A percentile compares a stretch with the other conserved stretches of the same genome.
Evolutionary conservation across 1,140 invertebrate species (phyloP).

Genomic region (Archegozetes longisetosus): DNA sequence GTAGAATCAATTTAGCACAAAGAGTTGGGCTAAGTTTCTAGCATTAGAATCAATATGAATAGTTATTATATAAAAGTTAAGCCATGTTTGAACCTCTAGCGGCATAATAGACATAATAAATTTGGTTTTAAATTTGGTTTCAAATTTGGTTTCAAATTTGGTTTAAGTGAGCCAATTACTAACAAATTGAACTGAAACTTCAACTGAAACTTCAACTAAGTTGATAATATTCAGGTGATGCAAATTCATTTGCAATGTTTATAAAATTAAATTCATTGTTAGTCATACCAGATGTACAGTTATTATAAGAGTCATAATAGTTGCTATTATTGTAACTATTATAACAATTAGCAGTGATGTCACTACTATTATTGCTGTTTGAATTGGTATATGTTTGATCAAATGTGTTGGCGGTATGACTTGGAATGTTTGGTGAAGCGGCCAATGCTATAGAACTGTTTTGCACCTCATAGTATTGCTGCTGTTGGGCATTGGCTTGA

Average conservation of each 20-base stretch:
- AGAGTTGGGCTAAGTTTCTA: too few species aligned
- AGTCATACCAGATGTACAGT: neutral
- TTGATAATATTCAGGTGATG: conserved; percentile 2
- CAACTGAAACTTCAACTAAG: conserved; percentile 4
- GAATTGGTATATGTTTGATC: neutral
- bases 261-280: neutral
- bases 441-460: neutral
- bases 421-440: neutral
- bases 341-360: neutral
- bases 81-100: too few species aligned
- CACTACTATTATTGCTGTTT: neutral
- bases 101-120: too few species aligned
- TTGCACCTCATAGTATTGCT: neutral
- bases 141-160: too few species aligned
- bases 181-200: too few species aligned
- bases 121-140: too few species aligned
- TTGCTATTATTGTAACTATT: neutral
- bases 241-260: neutral
- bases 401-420: neutral
- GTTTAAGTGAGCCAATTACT: too few species aligned
- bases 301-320: neutral
- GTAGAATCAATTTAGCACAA: too few species aligned
- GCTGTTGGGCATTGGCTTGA: neutral
- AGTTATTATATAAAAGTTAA: too few species aligned
- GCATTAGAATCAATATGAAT: too few species aligned